Conservation (phyloP, 2,888 invertebrate species). For the Rhagonycha fulva region DNA sequence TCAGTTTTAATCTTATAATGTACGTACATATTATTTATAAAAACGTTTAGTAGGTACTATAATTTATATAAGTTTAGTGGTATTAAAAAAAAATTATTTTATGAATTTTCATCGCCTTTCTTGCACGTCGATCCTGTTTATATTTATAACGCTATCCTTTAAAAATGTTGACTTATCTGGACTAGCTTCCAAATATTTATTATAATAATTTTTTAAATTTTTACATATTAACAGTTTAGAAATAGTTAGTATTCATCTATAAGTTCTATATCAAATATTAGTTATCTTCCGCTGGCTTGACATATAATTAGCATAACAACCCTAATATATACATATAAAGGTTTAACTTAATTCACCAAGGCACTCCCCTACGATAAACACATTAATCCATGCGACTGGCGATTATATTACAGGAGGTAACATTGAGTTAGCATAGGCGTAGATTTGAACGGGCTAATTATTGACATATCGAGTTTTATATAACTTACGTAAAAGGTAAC, state of each 20-base stretch:
- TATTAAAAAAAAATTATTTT: too few species aligned
- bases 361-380: slow-evolving; percentile 40
- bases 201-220: background rate
- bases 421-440: slow-evolving; percentile 14
- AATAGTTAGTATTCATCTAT: background rate
- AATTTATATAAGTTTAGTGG: too few species aligned
- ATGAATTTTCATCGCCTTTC: too few species aligned
- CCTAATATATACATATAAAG: slow-evolving; percentile 48
- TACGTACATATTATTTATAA: too few species aligned
- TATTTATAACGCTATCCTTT: too few species aligned
- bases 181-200: too few species aligned
- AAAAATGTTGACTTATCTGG: too few species aligned
- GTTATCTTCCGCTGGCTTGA: slow-evolving; percentile 55
- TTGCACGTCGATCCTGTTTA: background rate
- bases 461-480: background rate
- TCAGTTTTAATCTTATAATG: too few species aligned
- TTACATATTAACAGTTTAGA: background rate
- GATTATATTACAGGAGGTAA: slow-evolving; percentile 28
- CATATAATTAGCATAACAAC: slow-evolving; percentile 48
- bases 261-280: slow-evolving; percentile 50
- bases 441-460: background rate
- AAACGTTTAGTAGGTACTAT: too few species aligned
- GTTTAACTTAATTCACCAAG: slow-evolving; percentile 44
- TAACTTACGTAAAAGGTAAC: too few species aligned
- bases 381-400: slow-evolving; percentile 32